Evolutionary conservation across 2,797 vertebrate species (phyloP).

Genomic region (Ctenopoma multispine): DNA sequence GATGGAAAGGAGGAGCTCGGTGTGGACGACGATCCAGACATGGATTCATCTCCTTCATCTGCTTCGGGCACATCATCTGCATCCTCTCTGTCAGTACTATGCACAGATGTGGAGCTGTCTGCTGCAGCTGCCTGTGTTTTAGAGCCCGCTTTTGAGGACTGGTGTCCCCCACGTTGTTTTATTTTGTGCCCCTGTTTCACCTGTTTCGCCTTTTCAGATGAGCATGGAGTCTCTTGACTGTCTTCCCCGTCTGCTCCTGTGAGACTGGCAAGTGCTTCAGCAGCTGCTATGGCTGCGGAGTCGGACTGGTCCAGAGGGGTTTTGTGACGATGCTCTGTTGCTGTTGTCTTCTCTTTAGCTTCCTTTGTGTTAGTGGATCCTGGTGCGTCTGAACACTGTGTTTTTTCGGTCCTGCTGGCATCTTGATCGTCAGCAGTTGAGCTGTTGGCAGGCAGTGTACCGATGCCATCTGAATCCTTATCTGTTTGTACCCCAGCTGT

Average conservation of each 20-base stretch:
- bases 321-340: slow-evolving; percentile 34
- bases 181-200: slow-evolving; percentile 68
- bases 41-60: slow-evolving; percentile 81
- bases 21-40: slow-evolving; percentile 81
- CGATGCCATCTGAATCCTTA: slow-evolving; percentile 20
- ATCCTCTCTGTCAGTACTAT: slow-evolving; percentile 69
- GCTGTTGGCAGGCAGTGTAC: slow-evolving; percentile 46
- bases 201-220: slow-evolving; percentile 76
- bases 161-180: slow-evolving; percentile 69
- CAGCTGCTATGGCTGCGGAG: slow-evolving; percentile 85
- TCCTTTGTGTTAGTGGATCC: slow-evolving; percentile 18
- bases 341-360: slow-evolving; percentile 29
- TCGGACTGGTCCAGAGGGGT: slow-evolving; percentile 77
- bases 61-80: slow-evolving; percentile 72
- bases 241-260: slow-evolving; percentile 77
- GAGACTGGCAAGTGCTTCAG: slow-evolving; percentile 86
- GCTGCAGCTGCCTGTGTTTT: slow-evolving; percentile 82
- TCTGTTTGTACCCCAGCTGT: slow-evolving; percentile 20
- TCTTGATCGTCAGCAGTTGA: slow-evolving; percentile 33
- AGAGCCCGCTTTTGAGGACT: slow-evolving; percentile 62
- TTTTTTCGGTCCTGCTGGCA: slow-evolving; percentile 40
- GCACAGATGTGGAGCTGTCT: slow-evolving; percentile 84
- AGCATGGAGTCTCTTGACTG: slow-evolving; percentile 78
- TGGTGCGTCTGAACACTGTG: slow-evolving; percentile 44
- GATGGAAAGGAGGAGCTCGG: slow-evolving; percentile 84